Base-by-base conservation (phyloP, 2,113 vertebrate species). In the Tichodroma muraria region DNA sequence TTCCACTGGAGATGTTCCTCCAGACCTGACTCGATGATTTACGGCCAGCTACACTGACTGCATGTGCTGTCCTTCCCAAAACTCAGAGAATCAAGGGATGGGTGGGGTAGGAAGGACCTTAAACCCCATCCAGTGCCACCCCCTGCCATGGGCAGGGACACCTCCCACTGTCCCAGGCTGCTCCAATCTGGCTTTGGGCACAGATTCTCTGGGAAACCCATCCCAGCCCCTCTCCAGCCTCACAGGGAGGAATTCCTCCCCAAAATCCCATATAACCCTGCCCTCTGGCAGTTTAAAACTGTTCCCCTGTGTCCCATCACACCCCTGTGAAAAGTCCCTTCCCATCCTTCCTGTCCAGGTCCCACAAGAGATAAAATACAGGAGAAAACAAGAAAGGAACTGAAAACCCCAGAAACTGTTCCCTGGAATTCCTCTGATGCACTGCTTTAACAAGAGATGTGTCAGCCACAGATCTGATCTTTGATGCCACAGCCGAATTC, bases 151-250 rank as follows among this genome's bases (percentile, higher is more conserved):
- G 61, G 10, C 47, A 30, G 20, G 30, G 31, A 72, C 38, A n/a
- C n/a, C n/a, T n/a, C n/a, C n/a, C n/a, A n/a, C 14, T n/a, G 18
- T 9, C 42, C 52, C 42, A 33, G 63, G 40, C 0, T 0, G 28
- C 22, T 27, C 52, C 42, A 80, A 1, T 27, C 50, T 31, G 40
- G 40, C 78, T 13, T 22, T 27, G 79, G 44, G 2, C 30, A 2
- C 44, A 69, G 53, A 35, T 9, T 1, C 38, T 11, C 61, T 42
- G 30, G 40, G 61, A 44, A 64, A 16, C 8, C 28, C 30, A 33
- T 23, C 61, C 38, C 38, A 42, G 61, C 38, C 14, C n/a, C 30
- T n/a, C 18, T 6, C 7, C 23, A 38, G 17, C n/a, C 52, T 68
- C 13, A 1, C n/a, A 69, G 19, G 33, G 8, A 21, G 21, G 57